phyloP scores from a whole-genome alignment of 2,888 invertebrate species.

The Laspeyria flexula region DNA sequence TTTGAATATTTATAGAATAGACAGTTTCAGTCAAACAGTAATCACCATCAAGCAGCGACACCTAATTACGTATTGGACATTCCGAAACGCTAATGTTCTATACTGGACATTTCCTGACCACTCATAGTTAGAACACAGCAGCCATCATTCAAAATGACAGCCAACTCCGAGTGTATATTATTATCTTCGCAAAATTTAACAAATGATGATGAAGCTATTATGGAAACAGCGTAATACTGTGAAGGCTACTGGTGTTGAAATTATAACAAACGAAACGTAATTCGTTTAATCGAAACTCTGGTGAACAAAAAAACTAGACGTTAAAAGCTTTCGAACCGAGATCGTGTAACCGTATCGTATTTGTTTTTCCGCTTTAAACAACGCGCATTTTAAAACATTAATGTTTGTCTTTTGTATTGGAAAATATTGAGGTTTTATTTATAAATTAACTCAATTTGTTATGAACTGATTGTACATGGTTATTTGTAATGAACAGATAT shows the following conservation, averaged over 20 bases:
- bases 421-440: background rate
- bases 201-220: constrained; percentile 25
- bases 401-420: background rate
- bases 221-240: constrained; percentile 10
- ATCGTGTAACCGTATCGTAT: background rate
- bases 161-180: constrained; percentile 3
- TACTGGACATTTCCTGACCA: background rate
- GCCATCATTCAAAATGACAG: constrained; percentile 8
- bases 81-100: background rate
- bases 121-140: background rate
- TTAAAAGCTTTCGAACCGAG: background rate
- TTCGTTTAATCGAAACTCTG: constrained; percentile 18
- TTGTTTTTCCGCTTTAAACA: background rate
- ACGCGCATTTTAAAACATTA: background rate
- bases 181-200: background rate
- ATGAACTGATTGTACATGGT: too few relatives aligned
- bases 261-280: constrained; percentile 26
- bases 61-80: background rate
- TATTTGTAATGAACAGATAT: too few relatives aligned
- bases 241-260: constrained; percentile 18
- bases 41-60: too few relatives aligned
- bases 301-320: background rate
- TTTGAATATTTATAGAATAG: too few relatives aligned
- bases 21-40: too few relatives aligned
- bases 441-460: background rate